Evolutionary conservation across 2,797 vertebrate genomes (phyloP), one percentile per base, ranked within the genome.

Genomic region (Peromyscus aztecus): DNA sequence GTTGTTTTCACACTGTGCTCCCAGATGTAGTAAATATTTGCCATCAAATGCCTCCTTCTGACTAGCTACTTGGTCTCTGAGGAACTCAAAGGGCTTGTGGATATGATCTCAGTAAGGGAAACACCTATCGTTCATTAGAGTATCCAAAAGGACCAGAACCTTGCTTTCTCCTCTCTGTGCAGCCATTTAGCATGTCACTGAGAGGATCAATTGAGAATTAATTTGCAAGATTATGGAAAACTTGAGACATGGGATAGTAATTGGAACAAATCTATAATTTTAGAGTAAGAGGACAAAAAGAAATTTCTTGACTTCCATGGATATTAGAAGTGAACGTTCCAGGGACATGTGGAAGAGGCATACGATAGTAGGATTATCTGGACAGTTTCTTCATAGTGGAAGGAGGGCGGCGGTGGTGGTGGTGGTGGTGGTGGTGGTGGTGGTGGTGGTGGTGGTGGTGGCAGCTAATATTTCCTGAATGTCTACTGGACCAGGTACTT

Each of bases 351-450:
- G 55, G 67, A 85, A 88, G 49, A 12, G 61, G 29, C 11, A 40
- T 92, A 96, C n/a, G 81, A 12, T 69, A 40, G 52, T 84, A 93
- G 46, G n/a, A 40, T 91, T 76, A 84, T 83, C 61, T 95, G 92
- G 6, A 71, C 16, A 69, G 77, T 75, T 88, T 94, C 4, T 40
- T 89, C 85, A 80, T 10, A 57, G 3, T 71, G 29, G 40, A 89
- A 91, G 43, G 34, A 88, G 8, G 55, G 77, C 57, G 65, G 55
- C 46, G 57, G 57, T 57, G 57, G 19, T 19, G 19, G 57, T 57
- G 17, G 57, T 57, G 57, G 49, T 52, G 52, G 49, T 13, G 49
- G 49, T 52, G 63, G 29, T 31, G 63, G 63, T 65, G 23, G 19
- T 57, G 14, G 23, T 73, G 21, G 14, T 49, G 21, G 40, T 5